phyloP scores from a whole-genome alignment of 2,113 vertebrate genomes.

The human (Homo sapiens) region GRCh38 chr20:32570001-32570500 shows the following conservation, averaged over 20 bases:
- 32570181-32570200: neutral
- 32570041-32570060: neutral
- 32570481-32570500: neutral
- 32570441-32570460: neutral
- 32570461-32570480: neutral
- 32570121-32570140: neutral
- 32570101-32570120: slow-evolving; percentile 22
- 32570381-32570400: neutral
- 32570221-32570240: neutral
- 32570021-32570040: neutral
- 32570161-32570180: neutral
- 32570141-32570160: neutral
- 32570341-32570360: neutral
- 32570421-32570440: neutral
- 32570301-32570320: neutral
- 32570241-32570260: neutral
- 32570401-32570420: neutral
- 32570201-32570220: neutral
- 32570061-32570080: neutral
- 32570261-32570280: neutral
- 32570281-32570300: neutral
- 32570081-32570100: neutral
- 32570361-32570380: neutral
- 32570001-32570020: neutral
- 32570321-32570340: rapidly evolving